These are phyloP conservation scores for Hyperoplus immaculatus DNA, from an alignment of 2,797 vertebrate species.

Conservation along the genomic window DNA sequence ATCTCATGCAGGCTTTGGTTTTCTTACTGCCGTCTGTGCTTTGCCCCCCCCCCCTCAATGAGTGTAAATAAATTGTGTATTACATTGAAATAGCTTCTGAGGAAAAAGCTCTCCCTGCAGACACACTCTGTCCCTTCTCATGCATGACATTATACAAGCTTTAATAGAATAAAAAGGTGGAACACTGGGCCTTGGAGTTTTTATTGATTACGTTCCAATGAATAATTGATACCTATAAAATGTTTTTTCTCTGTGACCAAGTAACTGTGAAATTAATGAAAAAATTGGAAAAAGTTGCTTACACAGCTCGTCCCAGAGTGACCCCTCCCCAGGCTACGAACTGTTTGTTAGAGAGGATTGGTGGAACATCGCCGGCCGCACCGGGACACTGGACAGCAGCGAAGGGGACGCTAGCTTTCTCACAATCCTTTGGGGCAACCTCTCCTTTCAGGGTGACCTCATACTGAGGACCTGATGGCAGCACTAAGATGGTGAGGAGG, in stretches of 20 bases:
- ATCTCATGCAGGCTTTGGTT: neutral
- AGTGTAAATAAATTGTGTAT: slow-evolving; percentile 66
- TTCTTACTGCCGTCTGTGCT: slow-evolving; percentile 31
- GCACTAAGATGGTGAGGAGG: slow-evolving; percentile 92
- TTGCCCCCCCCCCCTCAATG: slow-evolving; percentile 24
- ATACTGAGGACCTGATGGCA: slow-evolving; percentile 95
- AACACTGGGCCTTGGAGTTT: slow-evolving; percentile 39
- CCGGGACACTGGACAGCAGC: slow-evolving; percentile 45
- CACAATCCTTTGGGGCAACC: slow-evolving; percentile 61
- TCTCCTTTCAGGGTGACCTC: slow-evolving; percentile 92
- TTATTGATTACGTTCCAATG: slow-evolving; percentile 63
- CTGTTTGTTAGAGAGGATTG: slow-evolving; percentile 97
- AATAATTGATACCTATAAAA: slow-evolving; percentile 65
- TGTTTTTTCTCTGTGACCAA: slow-evolving; percentile 29
- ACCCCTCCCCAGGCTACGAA: slow-evolving; percentile 96
- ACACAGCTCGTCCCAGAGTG: slow-evolving; percentile 92
- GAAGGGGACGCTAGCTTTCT: slow-evolving; percentile 60
- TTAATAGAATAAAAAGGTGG: slow-evolving; percentile 60
- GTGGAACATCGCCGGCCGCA: slow-evolving; percentile 83
- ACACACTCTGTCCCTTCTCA: slow-evolving; percentile 67
- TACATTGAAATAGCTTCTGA: slow-evolving; percentile 72
- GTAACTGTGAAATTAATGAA: slow-evolving; percentile 44
- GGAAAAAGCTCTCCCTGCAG: slow-evolving; percentile 58
- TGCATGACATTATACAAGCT: slow-evolving; percentile 75
- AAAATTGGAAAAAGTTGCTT: slow-evolving; percentile 78